Percentiles rank a stretch among this genome's conserved stretches.
Evolutionary conservation across 2,888 invertebrate genomes (phyloP).

Genomic region (Polydrusus tereticollis): DNA sequence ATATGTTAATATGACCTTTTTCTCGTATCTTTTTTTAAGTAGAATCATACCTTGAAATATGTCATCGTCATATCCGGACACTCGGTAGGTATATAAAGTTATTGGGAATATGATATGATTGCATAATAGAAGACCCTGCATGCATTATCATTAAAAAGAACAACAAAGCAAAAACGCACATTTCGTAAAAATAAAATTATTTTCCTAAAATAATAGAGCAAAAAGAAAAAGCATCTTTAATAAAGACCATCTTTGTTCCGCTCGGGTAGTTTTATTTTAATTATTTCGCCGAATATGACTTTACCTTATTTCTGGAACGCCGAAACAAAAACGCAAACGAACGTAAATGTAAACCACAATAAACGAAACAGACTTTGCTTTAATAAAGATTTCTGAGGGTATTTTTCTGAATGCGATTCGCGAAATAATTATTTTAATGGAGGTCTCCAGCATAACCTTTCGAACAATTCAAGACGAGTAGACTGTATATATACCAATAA

Average conservation of each 20-base stretch:
- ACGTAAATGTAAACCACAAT: not conserved
- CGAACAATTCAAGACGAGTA: slow-evolving; percentile 13
- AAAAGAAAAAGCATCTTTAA: not conserved
- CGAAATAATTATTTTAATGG: slow-evolving; percentile 34
- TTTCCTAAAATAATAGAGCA: not conserved
- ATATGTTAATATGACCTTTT: too few relatives aligned
- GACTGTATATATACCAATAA: too few relatives aligned
- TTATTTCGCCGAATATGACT: not conserved
- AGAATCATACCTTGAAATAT: too few relatives aligned
- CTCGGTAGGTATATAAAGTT: too few relatives aligned
- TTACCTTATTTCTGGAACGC: not conserved
- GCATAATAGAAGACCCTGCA: too few relatives aligned
- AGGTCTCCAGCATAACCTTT: slow-evolving; percentile 12
- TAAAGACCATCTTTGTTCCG: not conserved
- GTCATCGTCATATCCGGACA: too few relatives aligned
- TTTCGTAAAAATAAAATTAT: too few relatives aligned
- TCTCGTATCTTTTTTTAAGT: too few relatives aligned
- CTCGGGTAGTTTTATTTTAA: not conserved
- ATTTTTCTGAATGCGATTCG: slow-evolving; percentile 26
- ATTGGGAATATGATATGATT: too few relatives aligned
- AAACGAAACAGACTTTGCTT: not conserved
- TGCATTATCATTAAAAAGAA: too few relatives aligned
- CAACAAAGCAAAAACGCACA: too few relatives aligned
- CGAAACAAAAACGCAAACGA: not conserved
- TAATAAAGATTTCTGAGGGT: not conserved